These are phyloP conservation scores for Brachyistius frenatus DNA, from an alignment of 2,113 vertebrate genomes.

Conservation along the genomic window DNA sequence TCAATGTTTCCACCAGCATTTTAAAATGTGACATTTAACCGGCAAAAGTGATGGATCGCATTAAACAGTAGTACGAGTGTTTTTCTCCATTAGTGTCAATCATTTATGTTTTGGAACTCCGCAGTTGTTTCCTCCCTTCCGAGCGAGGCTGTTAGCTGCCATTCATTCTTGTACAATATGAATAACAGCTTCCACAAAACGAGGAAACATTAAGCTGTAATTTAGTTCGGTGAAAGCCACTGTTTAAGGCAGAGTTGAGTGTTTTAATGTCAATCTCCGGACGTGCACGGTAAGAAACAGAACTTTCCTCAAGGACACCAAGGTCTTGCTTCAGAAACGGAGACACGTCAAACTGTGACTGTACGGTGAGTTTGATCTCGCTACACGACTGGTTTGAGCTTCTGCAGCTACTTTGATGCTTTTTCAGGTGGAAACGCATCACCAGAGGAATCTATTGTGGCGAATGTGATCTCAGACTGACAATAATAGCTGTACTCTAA, in stretches of 20 bases:
- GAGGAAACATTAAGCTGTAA: conserved; percentile 41
- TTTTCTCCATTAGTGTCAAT: conserved; percentile 28
- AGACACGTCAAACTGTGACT: not conserved
- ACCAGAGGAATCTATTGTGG: too few relatives aligned
- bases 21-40: conserved; percentile 10
- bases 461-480: too few relatives aligned
- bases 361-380: too few relatives aligned
- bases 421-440: too few relatives aligned
- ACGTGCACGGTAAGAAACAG: not conserved
- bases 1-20: not conserved
- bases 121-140: conserved; percentile 42
- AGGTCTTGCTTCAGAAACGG: not conserved
- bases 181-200: conserved; percentile 45
- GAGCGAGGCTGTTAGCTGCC: conserved; percentile 54
- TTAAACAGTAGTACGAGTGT: not conserved
- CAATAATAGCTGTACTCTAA: too few relatives aligned
- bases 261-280: conserved; percentile 23
- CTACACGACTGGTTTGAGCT: too few relatives aligned
- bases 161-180: conserved; percentile 32
- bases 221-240: conserved; percentile 19
- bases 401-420: too few relatives aligned
- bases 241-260: conserved; percentile 13
- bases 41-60: conserved; percentile 36
- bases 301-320: conserved; percentile 3
- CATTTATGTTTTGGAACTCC: conserved; percentile 24